These are phyloP conservation scores for Oscheius sp. DNA, from an alignment of 2,888 invertebrate genomes.

Conservation along the genomic window DNA sequence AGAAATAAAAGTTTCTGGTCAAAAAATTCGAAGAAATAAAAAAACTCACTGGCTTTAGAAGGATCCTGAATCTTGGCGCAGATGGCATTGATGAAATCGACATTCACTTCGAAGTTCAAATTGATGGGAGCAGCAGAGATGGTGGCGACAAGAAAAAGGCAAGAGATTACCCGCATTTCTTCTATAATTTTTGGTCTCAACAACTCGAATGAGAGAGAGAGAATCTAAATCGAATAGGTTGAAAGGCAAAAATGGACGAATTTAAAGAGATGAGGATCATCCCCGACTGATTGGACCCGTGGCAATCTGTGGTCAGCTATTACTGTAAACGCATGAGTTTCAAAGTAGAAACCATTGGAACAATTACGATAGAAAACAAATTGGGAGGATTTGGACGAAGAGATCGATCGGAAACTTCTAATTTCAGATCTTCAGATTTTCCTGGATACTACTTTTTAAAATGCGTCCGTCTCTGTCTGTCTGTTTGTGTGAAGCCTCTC, in stretches of 20 bases:
- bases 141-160: neutral
- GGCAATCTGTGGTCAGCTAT: constrained; percentile 3
- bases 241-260: neutral
- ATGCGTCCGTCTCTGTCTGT: too few species aligned
- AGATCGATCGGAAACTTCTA: too few species aligned
- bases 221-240: neutral
- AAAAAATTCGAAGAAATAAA: neutral
- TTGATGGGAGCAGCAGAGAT: constrained; percentile 3
- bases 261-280: neutral
- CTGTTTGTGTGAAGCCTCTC: too few species aligned
- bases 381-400: too few species aligned
- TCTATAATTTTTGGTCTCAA: neutral
- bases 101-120: neutral
- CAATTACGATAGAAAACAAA: too few species aligned
- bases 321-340: neutral
- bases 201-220: neutral
- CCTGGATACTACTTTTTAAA: too few species aligned
- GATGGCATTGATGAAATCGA: neutral
- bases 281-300: constrained; percentile 17
- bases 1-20: too few species aligned
- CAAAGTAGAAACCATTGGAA: too few species aligned
- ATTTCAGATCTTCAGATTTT: too few species aligned
- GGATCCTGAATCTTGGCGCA: neutral
- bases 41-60: neutral
- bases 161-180: neutral